phyloP scores from a whole-genome alignment of 2,113 vertebrate genomes.

The Callorhinus ursinus region DNA sequence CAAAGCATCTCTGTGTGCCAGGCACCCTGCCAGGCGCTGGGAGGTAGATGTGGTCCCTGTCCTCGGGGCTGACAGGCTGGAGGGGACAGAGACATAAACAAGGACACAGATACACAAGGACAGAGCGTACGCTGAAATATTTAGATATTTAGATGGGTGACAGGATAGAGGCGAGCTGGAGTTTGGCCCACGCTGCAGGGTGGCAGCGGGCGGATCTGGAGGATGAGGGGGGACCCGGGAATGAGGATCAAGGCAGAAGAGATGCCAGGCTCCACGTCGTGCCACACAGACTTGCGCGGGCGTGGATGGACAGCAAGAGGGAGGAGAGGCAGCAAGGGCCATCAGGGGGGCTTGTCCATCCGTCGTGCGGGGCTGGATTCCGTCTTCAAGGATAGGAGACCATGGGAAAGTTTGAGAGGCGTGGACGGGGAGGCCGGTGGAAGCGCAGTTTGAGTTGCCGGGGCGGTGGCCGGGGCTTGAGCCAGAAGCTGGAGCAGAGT shows the following conservation, averaged over 20 bases:
- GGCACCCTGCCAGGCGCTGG: neutral
- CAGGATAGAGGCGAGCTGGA: neutral
- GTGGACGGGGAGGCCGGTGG: neutral
- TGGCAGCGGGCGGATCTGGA: neutral
- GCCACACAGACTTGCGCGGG: rapidly evolving
- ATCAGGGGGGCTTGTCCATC: rapidly evolving
- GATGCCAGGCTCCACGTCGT: neutral
- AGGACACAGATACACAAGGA: neutral
- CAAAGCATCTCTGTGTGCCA: neutral
- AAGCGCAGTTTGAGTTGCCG: neutral
- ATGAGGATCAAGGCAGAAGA: neutral
- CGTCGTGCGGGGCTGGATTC: neutral
- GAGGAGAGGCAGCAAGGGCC: neutral
- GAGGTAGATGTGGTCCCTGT: neutral
- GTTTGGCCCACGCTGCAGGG: neutral
- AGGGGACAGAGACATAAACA: neutral
- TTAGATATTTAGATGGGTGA: neutral
- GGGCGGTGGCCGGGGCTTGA: neutral
- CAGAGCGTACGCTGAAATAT: too few species aligned
- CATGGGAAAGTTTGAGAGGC: neutral
- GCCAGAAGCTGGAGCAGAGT: rapidly evolving
- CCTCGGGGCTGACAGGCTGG: neutral
- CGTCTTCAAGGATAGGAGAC: neutral
- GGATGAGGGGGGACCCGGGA: neutral
- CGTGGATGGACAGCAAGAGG: neutral